These are phyloP conservation scores for Oscarella lobularis DNA, from an alignment of 37 sponge, comb jelly and placozoan genomes.

Conservation along the genomic window DNA sequence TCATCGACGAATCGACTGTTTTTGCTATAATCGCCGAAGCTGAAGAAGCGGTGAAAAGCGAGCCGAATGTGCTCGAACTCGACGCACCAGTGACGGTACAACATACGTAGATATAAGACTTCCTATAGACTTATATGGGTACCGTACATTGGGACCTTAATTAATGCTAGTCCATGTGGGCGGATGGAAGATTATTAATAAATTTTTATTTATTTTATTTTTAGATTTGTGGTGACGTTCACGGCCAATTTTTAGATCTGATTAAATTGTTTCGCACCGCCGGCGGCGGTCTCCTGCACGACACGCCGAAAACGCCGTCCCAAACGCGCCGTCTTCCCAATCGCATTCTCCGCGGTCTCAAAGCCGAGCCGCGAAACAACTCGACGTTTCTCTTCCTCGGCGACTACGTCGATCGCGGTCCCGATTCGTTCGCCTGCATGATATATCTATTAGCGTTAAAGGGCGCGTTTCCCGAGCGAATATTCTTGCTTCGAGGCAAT, in stretches of 20 bases:
- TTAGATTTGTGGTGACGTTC: background rate
- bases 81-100: no score
- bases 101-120: no score
- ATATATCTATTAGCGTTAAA: slow-evolving; percentile 37
- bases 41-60: no score
- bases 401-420: slow-evolving; percentile 64
- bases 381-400: slow-evolving; percentile 60
- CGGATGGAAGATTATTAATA: no score
- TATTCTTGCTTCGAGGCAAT: slow-evolving; percentile 54
- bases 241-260: slow-evolving; percentile 8
- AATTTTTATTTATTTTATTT: no score
- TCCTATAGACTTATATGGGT: no score
- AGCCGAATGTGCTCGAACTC: no score
- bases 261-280: background rate
- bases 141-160: no score
- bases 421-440: slow-evolving; percentile 39
- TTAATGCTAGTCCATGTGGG: no score
- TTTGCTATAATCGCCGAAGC: no score
- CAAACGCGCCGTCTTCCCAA: no score
- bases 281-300: background rate
- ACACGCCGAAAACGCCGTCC: background rate
- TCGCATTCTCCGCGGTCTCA: background rate
- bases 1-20: no score
- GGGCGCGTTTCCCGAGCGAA: slow-evolving; percentile 24
- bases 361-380: background rate